phyloP scores from a whole-genome alignment of 2,113 vertebrate genomes.

The Gila orcuttii region DNA sequence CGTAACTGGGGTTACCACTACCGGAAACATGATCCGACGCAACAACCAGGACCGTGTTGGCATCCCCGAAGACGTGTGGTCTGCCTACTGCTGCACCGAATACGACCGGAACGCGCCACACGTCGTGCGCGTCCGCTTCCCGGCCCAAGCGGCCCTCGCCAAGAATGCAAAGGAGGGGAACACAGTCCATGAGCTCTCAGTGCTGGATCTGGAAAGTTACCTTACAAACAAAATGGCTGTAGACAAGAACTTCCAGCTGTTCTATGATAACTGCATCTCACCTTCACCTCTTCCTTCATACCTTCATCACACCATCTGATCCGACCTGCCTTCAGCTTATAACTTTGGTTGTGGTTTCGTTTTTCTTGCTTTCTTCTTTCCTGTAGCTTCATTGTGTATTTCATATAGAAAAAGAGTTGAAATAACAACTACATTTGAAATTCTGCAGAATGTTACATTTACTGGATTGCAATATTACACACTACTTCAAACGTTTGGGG shows the following conservation, averaged over 20 bases:
- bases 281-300: constrained; percentile 73
- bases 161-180: constrained; percentile 64
- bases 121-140: constrained; percentile 66
- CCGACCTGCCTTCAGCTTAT: no score
- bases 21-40: constrained; percentile 65
- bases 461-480: neutral
- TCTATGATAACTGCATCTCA: constrained; percentile 75
- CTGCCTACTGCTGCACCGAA: constrained; percentile 71
- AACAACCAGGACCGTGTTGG: constrained; percentile 68
- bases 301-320: constrained; percentile 69
- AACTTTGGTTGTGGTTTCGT: neutral
- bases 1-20: constrained; percentile 68
- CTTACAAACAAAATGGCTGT: constrained; percentile 68
- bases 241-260: constrained; percentile 72
- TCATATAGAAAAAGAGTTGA: neutral
- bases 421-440: neutral
- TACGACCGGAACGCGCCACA: constrained; percentile 71
- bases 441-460: neutral
- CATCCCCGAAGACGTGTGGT: constrained; percentile 72
- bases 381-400: neutral
- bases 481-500: neutral
- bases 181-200: constrained; percentile 64
- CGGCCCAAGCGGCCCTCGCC: constrained; percentile 63
- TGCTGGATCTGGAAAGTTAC: constrained; percentile 68
- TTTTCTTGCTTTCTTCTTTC: neutral